phyloP scores from a whole-genome alignment of 2,888 invertebrate species.

The Chydorus sphaericus region DNA sequence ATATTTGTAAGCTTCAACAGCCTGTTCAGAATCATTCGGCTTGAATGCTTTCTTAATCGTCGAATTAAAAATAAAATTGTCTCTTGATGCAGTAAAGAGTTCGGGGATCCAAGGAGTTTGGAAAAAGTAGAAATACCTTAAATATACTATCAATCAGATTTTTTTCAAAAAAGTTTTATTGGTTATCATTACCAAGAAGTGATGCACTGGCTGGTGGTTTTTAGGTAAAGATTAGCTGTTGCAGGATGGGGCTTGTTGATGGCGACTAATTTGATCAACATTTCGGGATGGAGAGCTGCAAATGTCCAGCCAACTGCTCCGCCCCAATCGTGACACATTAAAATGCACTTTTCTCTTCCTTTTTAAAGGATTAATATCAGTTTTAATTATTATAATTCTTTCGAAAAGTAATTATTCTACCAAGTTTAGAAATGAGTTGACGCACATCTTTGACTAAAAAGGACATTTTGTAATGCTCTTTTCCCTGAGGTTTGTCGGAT shows the following conservation, averaged over 20 bases:
- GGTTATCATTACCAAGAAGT: slow-evolving; percentile 37
- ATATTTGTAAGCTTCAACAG: slow-evolving; percentile 43
- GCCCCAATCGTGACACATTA: slow-evolving; percentile 56
- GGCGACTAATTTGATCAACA: slow-evolving; percentile 38
- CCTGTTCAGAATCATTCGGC: slow-evolving; percentile 27
- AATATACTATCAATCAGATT: slow-evolving; percentile 16
- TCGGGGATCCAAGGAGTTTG: slow-evolving; percentile 42
- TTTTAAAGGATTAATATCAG: not conserved
- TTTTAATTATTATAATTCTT: no score
- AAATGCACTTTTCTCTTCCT: slow-evolving; percentile 27
- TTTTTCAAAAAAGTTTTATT: not conserved
- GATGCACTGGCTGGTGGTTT: slow-evolving; percentile 31
- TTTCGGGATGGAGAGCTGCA: slow-evolving; percentile 38
- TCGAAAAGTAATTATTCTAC: no score
- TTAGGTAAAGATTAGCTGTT: slow-evolving; percentile 33
- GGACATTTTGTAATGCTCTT: slow-evolving; percentile 42
- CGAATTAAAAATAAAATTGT: slow-evolving; percentile 29
- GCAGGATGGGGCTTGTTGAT: slow-evolving; percentile 38
- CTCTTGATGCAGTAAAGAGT: slow-evolving; percentile 32
- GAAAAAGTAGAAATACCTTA: slow-evolving; percentile 44
- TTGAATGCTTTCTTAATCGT: slow-evolving; percentile 22
- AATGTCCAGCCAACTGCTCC: slow-evolving; percentile 41
- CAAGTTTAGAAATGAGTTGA: slow-evolving; percentile 44
- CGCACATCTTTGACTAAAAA: slow-evolving; percentile 45
- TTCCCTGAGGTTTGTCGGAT: slow-evolving; percentile 51